Evolutionary conservation across 1,140 invertebrate species (phyloP).

Genomic region (Xylocopa sonorina): DNA sequence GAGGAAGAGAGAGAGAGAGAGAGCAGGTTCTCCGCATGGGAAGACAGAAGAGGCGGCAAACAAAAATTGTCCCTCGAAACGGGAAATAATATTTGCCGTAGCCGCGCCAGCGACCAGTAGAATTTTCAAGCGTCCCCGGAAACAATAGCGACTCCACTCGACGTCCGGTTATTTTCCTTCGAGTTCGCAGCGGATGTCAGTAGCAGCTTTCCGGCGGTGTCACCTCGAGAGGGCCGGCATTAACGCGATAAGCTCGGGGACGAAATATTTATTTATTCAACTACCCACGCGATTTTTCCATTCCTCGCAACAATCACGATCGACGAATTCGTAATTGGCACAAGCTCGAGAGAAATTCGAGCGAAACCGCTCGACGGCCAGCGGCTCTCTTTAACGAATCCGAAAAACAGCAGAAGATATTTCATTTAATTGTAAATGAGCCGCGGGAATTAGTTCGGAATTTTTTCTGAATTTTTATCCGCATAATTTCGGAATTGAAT

Average conservation of each 20-base stretch:
- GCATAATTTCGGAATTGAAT: too few relatives aligned
- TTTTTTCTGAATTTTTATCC: too few relatives aligned
- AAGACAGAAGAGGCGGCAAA: too few relatives aligned
- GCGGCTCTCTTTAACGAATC: too few relatives aligned
- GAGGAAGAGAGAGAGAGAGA: too few relatives aligned
- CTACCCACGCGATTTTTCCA: too few relatives aligned
- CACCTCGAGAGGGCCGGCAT: background rate
- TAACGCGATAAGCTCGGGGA: background rate
- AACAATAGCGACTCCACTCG: conserved; percentile 43
- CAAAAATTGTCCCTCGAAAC: conserved; percentile 1
- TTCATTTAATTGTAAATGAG: too few relatives aligned
- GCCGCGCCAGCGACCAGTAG: background rate
- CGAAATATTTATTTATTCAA: conserved; percentile 39
- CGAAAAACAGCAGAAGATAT: too few relatives aligned
- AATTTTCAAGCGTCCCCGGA: conserved; percentile 33
- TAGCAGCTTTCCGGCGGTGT: conserved; percentile 23
- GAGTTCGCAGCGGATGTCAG: conserved; percentile 27
- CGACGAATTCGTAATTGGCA: background rate
- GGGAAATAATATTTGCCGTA: conserved; percentile 29
- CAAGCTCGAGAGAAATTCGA: too few relatives aligned
- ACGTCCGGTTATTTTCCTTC: conserved; percentile 50
- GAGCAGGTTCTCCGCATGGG: too few relatives aligned
- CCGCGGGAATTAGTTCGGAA: too few relatives aligned
- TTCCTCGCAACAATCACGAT: background rate
- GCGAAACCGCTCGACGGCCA: too few relatives aligned